Conservation (phyloP, 2,797 vertebrate species). For the Petrocephalus schoutedeni region DNA sequence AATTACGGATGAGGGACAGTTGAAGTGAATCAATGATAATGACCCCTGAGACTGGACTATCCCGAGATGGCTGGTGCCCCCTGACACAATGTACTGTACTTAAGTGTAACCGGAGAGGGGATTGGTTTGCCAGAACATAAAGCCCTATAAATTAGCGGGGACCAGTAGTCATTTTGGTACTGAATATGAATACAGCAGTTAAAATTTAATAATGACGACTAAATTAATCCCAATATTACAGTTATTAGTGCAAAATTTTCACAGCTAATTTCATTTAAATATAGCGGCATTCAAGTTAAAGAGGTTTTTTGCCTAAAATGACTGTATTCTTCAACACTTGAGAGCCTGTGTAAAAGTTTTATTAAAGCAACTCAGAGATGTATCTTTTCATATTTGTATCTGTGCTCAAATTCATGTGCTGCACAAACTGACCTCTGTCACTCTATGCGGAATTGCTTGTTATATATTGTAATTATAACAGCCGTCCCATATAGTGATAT, state of each 20-base stretch:
- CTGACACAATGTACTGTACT: neutral
- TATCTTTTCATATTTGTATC: neutral
- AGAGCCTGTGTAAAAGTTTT: neutral
- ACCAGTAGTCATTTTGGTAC: neutral
- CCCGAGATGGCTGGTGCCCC: neutral
- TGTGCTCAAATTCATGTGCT: neutral
- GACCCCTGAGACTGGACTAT: neutral
- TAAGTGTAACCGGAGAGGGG: neutral
- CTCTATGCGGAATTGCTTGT: neutral
- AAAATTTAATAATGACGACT: neutral
- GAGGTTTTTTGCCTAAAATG: neutral
- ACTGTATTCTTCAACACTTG: neutral
- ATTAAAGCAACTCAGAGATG: neutral
- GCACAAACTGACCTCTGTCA: neutral
- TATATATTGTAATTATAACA: neutral
- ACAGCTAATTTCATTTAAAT: constrained; percentile 1
- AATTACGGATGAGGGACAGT: neutral
- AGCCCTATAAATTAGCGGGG: neutral
- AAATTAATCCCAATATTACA: constrained; percentile 5
- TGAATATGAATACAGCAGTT: neutral
- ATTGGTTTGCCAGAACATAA: neutral
- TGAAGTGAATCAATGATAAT: neutral
- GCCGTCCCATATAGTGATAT: neutral
- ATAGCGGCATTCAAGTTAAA: neutral
- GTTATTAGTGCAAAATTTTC: neutral